Evolutionary conservation across 2,797 vertebrate species (phyloP), one percentile per base, ranked within the genome.

Genomic region (Centropyge bicolor): DNA sequence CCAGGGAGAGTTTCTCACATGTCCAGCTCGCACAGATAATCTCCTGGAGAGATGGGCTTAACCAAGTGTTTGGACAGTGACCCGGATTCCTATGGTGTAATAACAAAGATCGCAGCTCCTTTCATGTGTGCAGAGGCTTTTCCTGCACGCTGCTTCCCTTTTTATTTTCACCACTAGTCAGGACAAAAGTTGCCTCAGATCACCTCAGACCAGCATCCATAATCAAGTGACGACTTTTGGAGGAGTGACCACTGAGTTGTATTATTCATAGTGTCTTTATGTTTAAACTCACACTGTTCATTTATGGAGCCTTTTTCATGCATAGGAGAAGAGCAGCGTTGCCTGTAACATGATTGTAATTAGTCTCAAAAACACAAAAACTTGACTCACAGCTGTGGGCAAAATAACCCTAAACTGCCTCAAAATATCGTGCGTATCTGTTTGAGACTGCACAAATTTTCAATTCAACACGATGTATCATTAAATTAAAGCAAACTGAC

Each of bases 41-140:
- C 87, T 90, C 85, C 65, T 61, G 4, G 36, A 70, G 83, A 88
- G 59, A 82, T 63, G 61, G 71, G 86, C 86, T 88, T 84, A 61
- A 73, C 72, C 70, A 91, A 89, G 90, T 88, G 89, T 90, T 82
- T 91, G 84, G 74, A 83, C 84, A 86, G 82, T 78, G 76, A 88
- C 70, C 83, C 24, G 45, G 79, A 86, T 88, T 89, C 63, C 75
- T 76, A 10, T 54, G 59, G 67, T 22, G 74, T 45, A 84, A 80
- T 69, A 83, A 85, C 76, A 88, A 84, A 76, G 75, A 82, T 80
- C 70, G 45, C 55, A 74, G 60, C 52, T 78, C 22, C 11, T 54
- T 74, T 84, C 74, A 62, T 71, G 56, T 55, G 6, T 43, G 36
- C 67, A 66, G 11, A 41, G 43, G 20, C n/a, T 20, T 56, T 57